Conservation (phyloP, 2,888 invertebrate genomes). For the Caenorhabditis sp. region DNA sequence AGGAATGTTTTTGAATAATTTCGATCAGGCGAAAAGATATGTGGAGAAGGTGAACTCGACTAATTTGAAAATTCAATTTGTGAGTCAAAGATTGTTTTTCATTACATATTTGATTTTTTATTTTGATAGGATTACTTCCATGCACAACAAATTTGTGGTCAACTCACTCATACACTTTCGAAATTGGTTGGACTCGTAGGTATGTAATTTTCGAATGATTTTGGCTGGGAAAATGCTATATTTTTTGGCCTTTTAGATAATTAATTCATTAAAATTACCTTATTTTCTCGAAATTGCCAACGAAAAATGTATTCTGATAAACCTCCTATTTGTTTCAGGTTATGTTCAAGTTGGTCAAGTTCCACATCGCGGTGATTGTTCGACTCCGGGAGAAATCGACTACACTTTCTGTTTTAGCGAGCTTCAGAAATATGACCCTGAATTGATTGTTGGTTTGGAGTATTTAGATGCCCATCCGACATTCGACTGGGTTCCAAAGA, state of each 20-base stretch:
- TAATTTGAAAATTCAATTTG: slow-evolving; percentile 82
- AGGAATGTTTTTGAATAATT: slow-evolving; percentile 85
- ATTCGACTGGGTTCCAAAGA: slow-evolving; percentile 23
- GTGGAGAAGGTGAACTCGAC: slow-evolving; percentile 82
- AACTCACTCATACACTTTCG: slow-evolving; percentile 76
- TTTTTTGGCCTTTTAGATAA: too few relatives aligned
- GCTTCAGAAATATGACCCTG: slow-evolving; percentile 79
- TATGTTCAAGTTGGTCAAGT: slow-evolving; percentile 80
- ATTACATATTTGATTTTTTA: neutral
- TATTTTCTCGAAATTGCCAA: too few relatives aligned
- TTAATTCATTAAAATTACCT: too few relatives aligned
- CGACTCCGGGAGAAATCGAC: slow-evolving; percentile 85
- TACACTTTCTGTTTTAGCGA: slow-evolving; percentile 81
- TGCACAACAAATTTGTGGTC: slow-evolving; percentile 86
- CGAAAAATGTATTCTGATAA: too few relatives aligned
- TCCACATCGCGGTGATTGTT: slow-evolving; percentile 86
- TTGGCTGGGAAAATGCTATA: too few relatives aligned
- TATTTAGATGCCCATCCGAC: slow-evolving; percentile 74
- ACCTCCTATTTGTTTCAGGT: slow-evolving; percentile 3
- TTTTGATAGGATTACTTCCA: slow-evolving; percentile 84
- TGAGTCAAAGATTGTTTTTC: slow-evolving; percentile 40
- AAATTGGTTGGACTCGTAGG: slow-evolving; percentile 27
- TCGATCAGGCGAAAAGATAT: slow-evolving; percentile 80
- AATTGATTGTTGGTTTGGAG: slow-evolving; percentile 88
- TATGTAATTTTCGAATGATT: neutral